Evolutionary conservation across 2,113 vertebrate genomes (phyloP).

Genomic region (Pipra filicauda): DNA sequence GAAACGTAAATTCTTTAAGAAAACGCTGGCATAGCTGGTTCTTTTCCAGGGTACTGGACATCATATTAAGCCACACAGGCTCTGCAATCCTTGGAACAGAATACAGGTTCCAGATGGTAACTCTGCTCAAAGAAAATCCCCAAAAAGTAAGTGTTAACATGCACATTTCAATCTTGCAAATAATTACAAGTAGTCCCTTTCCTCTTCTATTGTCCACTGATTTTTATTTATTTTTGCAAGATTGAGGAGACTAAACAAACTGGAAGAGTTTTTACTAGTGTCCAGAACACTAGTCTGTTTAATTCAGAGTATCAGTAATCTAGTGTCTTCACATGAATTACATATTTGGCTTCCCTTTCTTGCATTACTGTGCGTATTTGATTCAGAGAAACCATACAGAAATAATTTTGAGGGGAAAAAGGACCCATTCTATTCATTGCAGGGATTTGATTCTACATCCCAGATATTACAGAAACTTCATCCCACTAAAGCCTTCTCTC

Average conservation of each 20-base stretch:
- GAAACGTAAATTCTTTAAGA: conserved; percentile 80
- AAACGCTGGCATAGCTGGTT: conserved; percentile 82
- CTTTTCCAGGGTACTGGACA: conserved; percentile 82
- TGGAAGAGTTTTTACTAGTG: background rate
- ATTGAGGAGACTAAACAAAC: background rate
- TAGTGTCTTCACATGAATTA: background rate
- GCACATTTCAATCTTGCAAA: background rate
- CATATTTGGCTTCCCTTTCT: background rate
- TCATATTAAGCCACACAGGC: conserved; percentile 89
- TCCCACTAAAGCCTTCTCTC: background rate
- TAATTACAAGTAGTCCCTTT: background rate
- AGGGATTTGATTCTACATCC: background rate
- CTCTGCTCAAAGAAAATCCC: conserved; percentile 64
- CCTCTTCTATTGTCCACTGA: background rate
- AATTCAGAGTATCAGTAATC: background rate
- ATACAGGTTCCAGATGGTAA: conserved; percentile 86
- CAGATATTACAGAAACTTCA: background rate
- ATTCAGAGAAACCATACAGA: background rate
- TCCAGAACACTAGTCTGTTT: background rate
- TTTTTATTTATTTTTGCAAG: background rate
- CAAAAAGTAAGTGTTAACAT: background rate
- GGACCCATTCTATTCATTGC: background rate
- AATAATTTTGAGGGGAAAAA: background rate
- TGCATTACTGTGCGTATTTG: background rate
- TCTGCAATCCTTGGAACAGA: conserved; percentile 85